Conservation (phyloP, 2,113 vertebrate species). For the Phaethornis superciliosus region DNA sequence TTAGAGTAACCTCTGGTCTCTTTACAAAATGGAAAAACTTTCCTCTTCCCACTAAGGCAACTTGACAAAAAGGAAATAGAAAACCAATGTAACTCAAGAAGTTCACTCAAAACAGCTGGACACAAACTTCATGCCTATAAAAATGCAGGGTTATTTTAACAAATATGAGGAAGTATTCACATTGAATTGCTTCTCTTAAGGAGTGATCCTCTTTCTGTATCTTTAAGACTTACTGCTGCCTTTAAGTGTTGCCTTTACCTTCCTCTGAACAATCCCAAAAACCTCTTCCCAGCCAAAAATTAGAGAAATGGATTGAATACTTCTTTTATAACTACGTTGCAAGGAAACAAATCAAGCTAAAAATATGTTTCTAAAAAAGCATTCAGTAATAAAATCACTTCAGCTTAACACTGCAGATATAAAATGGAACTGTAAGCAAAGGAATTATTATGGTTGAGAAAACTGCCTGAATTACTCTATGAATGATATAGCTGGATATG, state of each 20-base stretch:
- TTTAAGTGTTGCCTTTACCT: neutral
- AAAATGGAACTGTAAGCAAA: neutral
- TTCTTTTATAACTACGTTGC: neutral
- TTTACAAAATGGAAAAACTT: neutral
- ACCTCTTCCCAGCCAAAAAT: neutral
- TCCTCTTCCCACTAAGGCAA: neutral
- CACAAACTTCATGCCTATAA: neutral
- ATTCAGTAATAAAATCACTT: neutral
- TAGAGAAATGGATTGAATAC: neutral
- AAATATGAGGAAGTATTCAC: neutral
- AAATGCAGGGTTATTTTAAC: neutral
- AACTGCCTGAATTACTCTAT: neutral
- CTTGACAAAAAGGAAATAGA: neutral
- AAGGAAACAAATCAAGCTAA: neutral
- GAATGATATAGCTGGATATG: neutral
- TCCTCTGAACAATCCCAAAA: conserved; percentile 8
- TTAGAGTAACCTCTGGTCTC: neutral
- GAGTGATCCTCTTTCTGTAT: neutral
- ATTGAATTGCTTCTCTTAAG: neutral
- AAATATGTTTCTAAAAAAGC: neutral
- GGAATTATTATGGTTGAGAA: neutral
- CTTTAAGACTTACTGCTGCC: neutral
- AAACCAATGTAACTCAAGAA: neutral
- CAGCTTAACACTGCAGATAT: neutral
- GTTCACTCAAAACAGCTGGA: neutral